These are phyloP conservation scores for Thalpophila matura DNA, from an alignment of 2,888 invertebrate genomes.

Conservation along the genomic window DNA sequence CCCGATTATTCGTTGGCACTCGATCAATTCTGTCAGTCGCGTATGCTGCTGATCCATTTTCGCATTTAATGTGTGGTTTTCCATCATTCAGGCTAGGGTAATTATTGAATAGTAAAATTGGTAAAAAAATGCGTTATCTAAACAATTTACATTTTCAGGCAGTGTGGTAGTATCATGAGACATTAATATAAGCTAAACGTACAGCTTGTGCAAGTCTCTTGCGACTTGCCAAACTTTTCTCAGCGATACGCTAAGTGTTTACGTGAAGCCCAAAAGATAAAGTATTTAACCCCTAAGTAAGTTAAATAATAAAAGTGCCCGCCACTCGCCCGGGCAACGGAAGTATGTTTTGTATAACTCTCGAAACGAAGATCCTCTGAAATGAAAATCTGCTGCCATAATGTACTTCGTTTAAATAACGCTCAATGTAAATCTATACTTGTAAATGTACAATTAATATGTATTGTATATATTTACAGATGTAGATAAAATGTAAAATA, in stretches of 20 bases:
- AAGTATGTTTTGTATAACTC: slow-evolving; percentile 23
- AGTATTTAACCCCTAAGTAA: slow-evolving; percentile 26
- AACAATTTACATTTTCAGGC: slow-evolving; percentile 17
- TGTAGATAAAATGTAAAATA: slow-evolving; percentile 36
- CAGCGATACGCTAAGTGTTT: slow-evolving; percentile 31
- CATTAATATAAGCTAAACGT: slow-evolving; percentile 8
- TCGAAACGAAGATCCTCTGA: slow-evolving; percentile 10
- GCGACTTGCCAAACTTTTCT: slow-evolving; percentile 21
- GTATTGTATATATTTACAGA: slow-evolving; percentile 37
- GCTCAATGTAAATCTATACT: slow-evolving; percentile 20
- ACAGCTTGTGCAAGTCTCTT: slow-evolving; percentile 15
- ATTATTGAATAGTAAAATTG: slow-evolving; percentile 41
- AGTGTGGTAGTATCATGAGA: not conserved
- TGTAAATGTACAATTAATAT: slow-evolving; percentile 22
- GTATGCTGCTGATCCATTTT: slow-evolving; percentile 74
- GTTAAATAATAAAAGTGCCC: slow-evolving; percentile 32
- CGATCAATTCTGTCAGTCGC: slow-evolving; percentile 76
- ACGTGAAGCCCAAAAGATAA: slow-evolving; percentile 22
- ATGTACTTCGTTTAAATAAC: slow-evolving; percentile 25
- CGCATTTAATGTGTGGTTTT: slow-evolving; percentile 73
- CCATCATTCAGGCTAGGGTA: slow-evolving; percentile 52
- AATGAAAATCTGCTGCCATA: slow-evolving; percentile 9
- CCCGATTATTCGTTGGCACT: slow-evolving; percentile 76
- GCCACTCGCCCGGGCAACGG: not conserved
- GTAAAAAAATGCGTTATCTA: slow-evolving; percentile 24